Base-by-base conservation (phyloP, 2,113 vertebrate genomes). In the Capricornis sumatraensis region DNA sequence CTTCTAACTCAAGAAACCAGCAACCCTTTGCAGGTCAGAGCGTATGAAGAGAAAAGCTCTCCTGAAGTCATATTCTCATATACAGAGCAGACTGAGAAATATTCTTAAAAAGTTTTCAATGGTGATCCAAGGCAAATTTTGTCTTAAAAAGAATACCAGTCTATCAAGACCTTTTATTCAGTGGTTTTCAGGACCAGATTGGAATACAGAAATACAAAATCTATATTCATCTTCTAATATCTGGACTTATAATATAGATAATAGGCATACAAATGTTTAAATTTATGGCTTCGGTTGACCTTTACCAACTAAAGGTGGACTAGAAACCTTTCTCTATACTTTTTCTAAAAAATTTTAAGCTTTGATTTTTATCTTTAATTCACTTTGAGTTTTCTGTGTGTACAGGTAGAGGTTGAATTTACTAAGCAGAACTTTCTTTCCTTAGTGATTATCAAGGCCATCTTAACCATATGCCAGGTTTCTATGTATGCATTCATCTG, bases 361-460 rank as follows among this genome's bases (percentile, higher is more conserved):
- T 95, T 92, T 94, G 8, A 19, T 52, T 76, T 64, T 84, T 47
- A 93, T 76, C n/a, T 84, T 93, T 89, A 76, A 85, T 85, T 89
- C 30, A 89, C 55, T 64, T 79, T 62, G 67, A 64, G 47, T 64
- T 91, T 33, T 88, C 28, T n/a, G 12, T 82, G 11, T 89, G 23
- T 81, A 5, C 50, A 60, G 3, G n/a, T 45, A 83, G 28, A n/a
- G 27, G 40, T 28, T 83, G n/a, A 57, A 62, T 62, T 85, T 95
- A 85, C 45, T 60, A 85, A 93, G 55, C 33, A 67, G 36, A 15
- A 28, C 36, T 78, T 25, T 47, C 78, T 85, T 93, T 74, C 50
- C 25, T 50, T 89, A 57, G 55, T 79, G 25, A 55, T 93, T 78
- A 12, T 93, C 47, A 45, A 43, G 60, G n/a, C 43, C 43, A 60